These are phyloP conservation scores for Ptychodera flava DNA, from an alignment of 35 echinoderm and acorn worm species.

Conservation along the genomic window DNA sequence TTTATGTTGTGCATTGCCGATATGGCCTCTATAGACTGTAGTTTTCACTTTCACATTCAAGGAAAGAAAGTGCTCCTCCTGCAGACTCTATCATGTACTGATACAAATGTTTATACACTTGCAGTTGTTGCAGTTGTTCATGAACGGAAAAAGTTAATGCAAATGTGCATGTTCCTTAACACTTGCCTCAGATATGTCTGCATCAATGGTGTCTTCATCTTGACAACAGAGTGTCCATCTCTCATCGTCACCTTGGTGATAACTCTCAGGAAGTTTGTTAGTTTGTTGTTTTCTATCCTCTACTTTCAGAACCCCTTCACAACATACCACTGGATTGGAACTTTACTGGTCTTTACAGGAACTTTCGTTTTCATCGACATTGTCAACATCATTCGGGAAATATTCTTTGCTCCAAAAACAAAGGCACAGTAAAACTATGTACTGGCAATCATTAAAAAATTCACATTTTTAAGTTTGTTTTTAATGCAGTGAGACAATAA, in stretches of 20 bases:
- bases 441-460: too few relatives aligned
- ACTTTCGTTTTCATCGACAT: conserved; percentile 69
- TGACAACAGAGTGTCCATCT: conserved; percentile 93
- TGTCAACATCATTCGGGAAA: conserved; percentile 14
- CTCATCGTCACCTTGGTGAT: conserved; percentile 81
- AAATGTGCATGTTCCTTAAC: conserved; percentile 10
- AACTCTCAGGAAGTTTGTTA: conserved; percentile 83
- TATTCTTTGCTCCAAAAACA: neutral
- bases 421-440: neutral
- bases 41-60: too few relatives aligned
- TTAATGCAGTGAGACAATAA: too few relatives aligned
- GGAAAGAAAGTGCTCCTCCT: too few relatives aligned
- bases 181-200: conserved; percentile 64
- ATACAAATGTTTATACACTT: too few relatives aligned
- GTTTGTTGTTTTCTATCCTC: conserved; percentile 80
- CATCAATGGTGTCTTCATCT: conserved; percentile 89
- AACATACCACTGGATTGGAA: conserved; percentile 74
- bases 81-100: too few relatives aligned
- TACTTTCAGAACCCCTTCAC: conserved; percentile 94
- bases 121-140: too few relatives aligned
- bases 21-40: too few relatives aligned
- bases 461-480: too few relatives aligned
- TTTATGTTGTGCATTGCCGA: too few relatives aligned
- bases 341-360: conserved; percentile 57
- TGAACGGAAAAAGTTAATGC: too few relatives aligned